Conservation (phyloP, 2,797 vertebrate genomes). For the Chelmon rostratus region DNA sequence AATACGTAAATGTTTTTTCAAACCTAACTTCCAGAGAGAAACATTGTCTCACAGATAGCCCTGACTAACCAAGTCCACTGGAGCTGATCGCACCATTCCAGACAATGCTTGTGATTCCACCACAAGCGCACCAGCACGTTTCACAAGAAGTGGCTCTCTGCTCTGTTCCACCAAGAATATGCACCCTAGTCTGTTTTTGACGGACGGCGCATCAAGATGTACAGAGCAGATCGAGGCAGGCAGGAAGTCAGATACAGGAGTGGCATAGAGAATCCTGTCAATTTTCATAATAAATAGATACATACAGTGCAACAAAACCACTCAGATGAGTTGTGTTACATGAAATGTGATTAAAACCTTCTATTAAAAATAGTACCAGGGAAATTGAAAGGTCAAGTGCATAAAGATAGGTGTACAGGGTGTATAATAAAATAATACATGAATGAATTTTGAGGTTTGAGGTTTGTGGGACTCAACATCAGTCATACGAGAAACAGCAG, state of each 20-base stretch:
- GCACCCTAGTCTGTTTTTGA: too few relatives aligned
- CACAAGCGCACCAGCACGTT: too few relatives aligned
- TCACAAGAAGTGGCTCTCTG: too few relatives aligned
- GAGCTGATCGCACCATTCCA: too few relatives aligned
- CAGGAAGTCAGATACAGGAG: too few relatives aligned
- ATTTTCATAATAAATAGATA: background rate
- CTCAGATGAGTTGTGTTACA: conserved; percentile 3
- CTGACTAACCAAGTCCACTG: too few relatives aligned
- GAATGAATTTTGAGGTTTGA: conserved; percentile 9
- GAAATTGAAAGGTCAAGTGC: background rate
- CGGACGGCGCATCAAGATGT: too few relatives aligned
- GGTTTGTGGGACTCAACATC: background rate
- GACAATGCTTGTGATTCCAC: too few relatives aligned
- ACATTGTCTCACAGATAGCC: background rate
- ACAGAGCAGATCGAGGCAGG: too few relatives aligned
- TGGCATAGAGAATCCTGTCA: too few relatives aligned
- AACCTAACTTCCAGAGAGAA: background rate
- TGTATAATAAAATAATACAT: background rate
- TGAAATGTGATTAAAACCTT: background rate
- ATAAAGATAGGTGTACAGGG: background rate
- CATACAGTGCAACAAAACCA: background rate
- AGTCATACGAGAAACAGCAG: background rate
- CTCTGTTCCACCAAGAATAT: too few relatives aligned
- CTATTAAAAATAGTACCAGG: background rate
- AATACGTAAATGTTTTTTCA: background rate